These are phyloP conservation scores for Gymnoscelis rufifasciata DNA, from an alignment of 2,888 invertebrate genomes.

Conservation along the genomic window DNA sequence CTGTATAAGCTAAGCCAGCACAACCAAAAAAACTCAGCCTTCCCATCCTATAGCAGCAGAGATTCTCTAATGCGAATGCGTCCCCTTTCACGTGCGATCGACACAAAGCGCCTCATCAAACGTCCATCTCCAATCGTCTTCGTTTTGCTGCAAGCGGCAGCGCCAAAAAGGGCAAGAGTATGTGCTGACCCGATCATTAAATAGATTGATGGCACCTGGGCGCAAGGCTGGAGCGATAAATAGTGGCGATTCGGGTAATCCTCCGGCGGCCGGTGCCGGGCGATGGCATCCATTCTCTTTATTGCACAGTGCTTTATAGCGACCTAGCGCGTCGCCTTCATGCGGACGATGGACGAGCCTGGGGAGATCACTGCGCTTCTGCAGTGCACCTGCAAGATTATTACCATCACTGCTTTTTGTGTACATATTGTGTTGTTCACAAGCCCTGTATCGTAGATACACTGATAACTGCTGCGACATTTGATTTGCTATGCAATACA, in stretches of 20 bases:
- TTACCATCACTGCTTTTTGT: too few relatives aligned
- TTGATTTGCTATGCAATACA: too few relatives aligned
- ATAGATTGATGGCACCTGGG: slow-evolving; percentile 79
- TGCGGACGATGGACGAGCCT: slow-evolving; percentile 44
- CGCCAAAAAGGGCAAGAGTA: slow-evolving; percentile 71
- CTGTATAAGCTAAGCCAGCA: background rate
- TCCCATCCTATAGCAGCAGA: background rate
- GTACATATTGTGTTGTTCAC: too few relatives aligned
- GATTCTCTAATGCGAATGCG: slow-evolving; percentile 41
- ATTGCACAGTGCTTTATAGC: slow-evolving; percentile 77
- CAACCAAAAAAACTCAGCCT: background rate
- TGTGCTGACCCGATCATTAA: slow-evolving; percentile 80
- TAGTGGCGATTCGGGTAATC: slow-evolving; percentile 79
- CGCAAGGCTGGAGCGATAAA: slow-evolving; percentile 77
- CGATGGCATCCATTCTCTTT: slow-evolving; percentile 79
- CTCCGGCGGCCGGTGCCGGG: slow-evolving; percentile 66
- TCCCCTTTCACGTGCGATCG: slow-evolving; percentile 65
- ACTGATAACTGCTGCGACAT: too few relatives aligned
- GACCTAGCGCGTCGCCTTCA: slow-evolving; percentile 64
- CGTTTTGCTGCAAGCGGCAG: slow-evolving; percentile 55
- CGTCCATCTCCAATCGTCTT: slow-evolving; percentile 71
- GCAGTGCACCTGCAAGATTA: slow-evolving; percentile 16
- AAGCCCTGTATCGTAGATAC: too few relatives aligned
- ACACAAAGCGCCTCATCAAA: slow-evolving; percentile 78
- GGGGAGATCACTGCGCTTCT: slow-evolving; percentile 24